These are phyloP conservation scores for Aquatica leii DNA, from an alignment of 2,888 invertebrate species.

Conservation along the genomic window DNA sequence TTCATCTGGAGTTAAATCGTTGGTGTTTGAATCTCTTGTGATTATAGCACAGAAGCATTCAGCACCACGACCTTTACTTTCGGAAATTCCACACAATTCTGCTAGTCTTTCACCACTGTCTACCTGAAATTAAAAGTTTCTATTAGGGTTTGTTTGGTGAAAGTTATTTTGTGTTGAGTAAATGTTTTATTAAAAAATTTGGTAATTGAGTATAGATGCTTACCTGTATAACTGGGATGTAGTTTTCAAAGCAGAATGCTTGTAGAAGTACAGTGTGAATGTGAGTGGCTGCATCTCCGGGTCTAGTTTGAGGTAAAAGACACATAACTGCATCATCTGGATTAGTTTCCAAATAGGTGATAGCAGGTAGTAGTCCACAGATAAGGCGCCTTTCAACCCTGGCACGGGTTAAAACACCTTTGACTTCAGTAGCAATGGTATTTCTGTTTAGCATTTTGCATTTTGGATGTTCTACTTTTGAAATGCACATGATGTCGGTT, in stretches of 20 bases:
- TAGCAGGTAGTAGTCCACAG: slow-evolving; percentile 70
- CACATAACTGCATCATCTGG: slow-evolving; percentile 73
- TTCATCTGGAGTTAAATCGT: slow-evolving; percentile 61
- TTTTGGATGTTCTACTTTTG: slow-evolving; percentile 48
- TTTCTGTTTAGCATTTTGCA: slow-evolving; percentile 60
- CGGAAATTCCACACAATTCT: slow-evolving; percentile 62
- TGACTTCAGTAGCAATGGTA: slow-evolving; percentile 64
- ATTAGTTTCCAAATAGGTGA: slow-evolving; percentile 67
- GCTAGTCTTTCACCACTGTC: slow-evolving; percentile 65
- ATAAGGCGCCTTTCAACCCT: slow-evolving; percentile 67
- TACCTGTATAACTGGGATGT: slow-evolving; percentile 78
- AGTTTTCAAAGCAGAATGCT: slow-evolving; percentile 81
- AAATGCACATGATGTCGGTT: slow-evolving; percentile 47
- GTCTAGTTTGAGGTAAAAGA: slow-evolving; percentile 71
- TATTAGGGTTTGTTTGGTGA: neutral
- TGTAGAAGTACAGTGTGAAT: slow-evolving; percentile 81
- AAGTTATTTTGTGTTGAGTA: neutral
- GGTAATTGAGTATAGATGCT: slow-evolving; percentile 41
- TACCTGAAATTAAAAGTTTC: slow-evolving; percentile 61
- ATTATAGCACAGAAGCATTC: slow-evolving; percentile 68
- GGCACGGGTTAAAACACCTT: slow-evolving; percentile 65
- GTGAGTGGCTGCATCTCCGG: slow-evolving; percentile 78
- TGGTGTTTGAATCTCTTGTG: slow-evolving; percentile 59
- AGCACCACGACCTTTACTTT: slow-evolving; percentile 51
- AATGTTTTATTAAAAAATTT: neutral